phyloP scores from a whole-genome alignment of 2,113 vertebrate species.

The Saguinus midas region DNA sequence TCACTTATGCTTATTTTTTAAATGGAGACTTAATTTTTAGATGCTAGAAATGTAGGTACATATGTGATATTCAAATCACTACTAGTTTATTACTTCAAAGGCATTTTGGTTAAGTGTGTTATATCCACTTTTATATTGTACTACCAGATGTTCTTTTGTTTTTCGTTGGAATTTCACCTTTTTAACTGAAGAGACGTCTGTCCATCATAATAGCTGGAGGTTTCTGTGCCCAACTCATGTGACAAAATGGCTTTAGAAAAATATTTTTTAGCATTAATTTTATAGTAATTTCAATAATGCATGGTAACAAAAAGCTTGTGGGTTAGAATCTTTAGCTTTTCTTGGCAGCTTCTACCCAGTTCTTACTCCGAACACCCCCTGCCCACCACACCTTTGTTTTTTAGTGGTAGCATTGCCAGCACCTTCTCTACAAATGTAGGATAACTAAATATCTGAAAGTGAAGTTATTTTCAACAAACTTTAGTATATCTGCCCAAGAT shows the following conservation, averaged over 20 bases:
- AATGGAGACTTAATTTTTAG: constrained; percentile 24
- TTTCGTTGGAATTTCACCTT: not conserved
- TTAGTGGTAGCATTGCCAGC: not conserved
- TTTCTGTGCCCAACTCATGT: constrained; percentile 23
- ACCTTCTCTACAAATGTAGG: not conserved
- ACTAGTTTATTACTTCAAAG: constrained; percentile 30
- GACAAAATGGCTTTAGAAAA: not conserved
- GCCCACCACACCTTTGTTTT: too few species aligned
- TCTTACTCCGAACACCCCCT: too few species aligned
- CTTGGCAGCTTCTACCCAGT: not conserved
- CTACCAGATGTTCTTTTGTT: not conserved
- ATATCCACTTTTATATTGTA: not conserved
- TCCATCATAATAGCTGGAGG: not conserved
- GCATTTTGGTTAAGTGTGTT: not conserved
- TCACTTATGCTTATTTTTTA: not conserved
- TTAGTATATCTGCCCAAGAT: not conserved
- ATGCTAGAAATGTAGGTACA: constrained; percentile 21
- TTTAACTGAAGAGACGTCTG: not conserved
- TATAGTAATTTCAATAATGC: not conserved
- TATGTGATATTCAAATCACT: not conserved
- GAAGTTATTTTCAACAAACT: constrained; percentile 2
- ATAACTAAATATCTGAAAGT: not conserved
- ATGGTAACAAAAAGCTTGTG: not conserved
- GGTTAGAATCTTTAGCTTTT: not conserved
- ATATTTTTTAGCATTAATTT: constrained; percentile 25